These are phyloP conservation scores for Rana temporaria DNA, from an alignment of 2,113 vertebrate genomes.

Conservation along the genomic window DNA sequence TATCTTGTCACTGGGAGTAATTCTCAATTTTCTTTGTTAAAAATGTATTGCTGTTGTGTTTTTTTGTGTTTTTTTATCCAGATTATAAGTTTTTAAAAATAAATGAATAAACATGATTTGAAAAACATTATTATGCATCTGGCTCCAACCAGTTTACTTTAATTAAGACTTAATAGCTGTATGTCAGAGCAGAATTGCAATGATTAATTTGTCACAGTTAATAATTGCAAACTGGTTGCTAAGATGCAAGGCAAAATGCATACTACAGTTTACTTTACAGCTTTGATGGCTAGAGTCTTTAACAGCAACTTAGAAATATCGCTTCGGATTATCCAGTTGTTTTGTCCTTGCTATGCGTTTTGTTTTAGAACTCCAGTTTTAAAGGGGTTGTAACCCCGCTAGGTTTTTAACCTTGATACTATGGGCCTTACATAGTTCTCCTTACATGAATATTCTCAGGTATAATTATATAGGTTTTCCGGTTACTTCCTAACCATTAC, in stretches of 20 bases:
- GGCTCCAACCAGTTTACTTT: conserved; percentile 24
- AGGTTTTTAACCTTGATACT: no score
- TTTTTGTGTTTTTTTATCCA: neutral
- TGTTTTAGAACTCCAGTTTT: no score
- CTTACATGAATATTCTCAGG: no score
- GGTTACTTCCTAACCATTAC: no score
- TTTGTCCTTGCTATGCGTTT: no score
- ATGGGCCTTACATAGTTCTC: no score
- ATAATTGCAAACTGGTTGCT: conserved; percentile 44
- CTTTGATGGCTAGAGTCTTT: neutral
- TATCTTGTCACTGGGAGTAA: neutral
- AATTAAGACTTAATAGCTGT: conserved; percentile 39
- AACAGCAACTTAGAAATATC: neutral
- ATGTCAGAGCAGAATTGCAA: conserved; percentile 25
- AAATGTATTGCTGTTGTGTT: no score
- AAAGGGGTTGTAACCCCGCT: no score
- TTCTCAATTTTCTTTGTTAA: neutral
- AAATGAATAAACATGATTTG: neutral
- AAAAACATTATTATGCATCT: conserved; percentile 27
- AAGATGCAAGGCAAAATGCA: conserved; percentile 2
- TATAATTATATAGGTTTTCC: no score
- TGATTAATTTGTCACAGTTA: conserved; percentile 48
- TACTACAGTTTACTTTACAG: conserved; percentile 2
- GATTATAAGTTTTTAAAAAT: conserved; percentile 1
- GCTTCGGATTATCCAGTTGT: neutral